Percentiles rank a stretch among this genome's conserved stretches.
These are phyloP conservation scores for Naso thynnoides DNA, from an alignment of 2,797 vertebrate genomes.

Conservation along the genomic window DNA sequence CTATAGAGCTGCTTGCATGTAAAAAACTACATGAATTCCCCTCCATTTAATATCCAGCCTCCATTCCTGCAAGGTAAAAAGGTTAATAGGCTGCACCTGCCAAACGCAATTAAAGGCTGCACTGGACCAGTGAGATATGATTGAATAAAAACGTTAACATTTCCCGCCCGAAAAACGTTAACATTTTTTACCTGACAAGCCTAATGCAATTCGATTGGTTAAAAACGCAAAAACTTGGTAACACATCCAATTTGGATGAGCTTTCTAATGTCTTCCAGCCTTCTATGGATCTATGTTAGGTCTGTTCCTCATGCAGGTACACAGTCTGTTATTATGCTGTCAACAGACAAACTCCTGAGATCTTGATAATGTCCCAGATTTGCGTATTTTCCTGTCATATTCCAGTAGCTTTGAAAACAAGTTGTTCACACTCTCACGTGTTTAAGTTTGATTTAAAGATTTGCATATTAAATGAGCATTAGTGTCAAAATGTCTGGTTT, in stretches of 20 bases:
- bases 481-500: slow-evolving; percentile 51
- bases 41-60: too few species aligned
- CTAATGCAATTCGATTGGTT: too few species aligned
- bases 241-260: background rate
- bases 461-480: slow-evolving; percentile 50
- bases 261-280: slow-evolving; percentile 1
- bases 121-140: too few species aligned
- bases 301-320: slow-evolving; percentile 26
- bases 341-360: slow-evolving; percentile 39
- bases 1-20: too few species aligned
- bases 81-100: too few species aligned
- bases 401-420: slow-evolving; percentile 18
- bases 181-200: too few species aligned
- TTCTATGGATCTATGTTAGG: background rate
- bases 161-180: too few species aligned
- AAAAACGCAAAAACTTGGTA: background rate
- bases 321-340: slow-evolving; percentile 39
- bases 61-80: too few species aligned
- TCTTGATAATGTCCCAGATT: slow-evolving; percentile 36
- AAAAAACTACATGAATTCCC: too few species aligned
- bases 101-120: too few species aligned
- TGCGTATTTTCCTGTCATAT: slow-evolving; percentile 23
- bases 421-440: slow-evolving; percentile 12
- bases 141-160: too few species aligned
- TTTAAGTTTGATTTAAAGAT: slow-evolving; percentile 50